These are phyloP conservation scores for Theretra japonica DNA, from an alignment of 2,888 invertebrate genomes.

Conservation along the genomic window DNA sequence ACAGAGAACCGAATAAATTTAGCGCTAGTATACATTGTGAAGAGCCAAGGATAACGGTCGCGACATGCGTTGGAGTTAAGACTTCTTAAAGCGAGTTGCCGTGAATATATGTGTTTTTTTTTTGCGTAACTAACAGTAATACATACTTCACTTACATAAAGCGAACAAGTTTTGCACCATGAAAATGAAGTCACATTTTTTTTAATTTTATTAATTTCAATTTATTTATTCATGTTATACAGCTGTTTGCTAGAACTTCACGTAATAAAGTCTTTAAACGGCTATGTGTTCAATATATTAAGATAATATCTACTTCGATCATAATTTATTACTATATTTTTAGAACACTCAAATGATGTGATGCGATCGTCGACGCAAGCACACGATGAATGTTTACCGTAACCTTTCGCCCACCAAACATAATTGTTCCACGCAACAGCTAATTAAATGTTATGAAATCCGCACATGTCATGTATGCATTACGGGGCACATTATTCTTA, in stretches of 20 bases:
- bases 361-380: background rate
- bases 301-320: conserved; percentile 13
- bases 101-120: too few species aligned
- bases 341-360: conserved; percentile 2
- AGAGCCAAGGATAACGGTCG: background rate
- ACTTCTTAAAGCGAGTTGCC: too few species aligned
- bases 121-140: too few species aligned
- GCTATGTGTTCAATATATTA: background rate
- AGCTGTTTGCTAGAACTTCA: background rate
- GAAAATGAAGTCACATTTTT: too few species aligned
- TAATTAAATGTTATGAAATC: conserved; percentile 28
- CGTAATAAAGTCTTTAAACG: background rate
- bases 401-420: conserved; percentile 37
- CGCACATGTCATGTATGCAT: conserved; percentile 46
- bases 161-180: too few species aligned
- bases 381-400: conserved; percentile 1
- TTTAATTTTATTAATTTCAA: too few species aligned
- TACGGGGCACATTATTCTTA: conserved; percentile 51
- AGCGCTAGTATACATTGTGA: background rate
- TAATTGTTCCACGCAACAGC: conserved; percentile 18
- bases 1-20: background rate
- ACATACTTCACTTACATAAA: too few species aligned
- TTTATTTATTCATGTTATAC: background rate
- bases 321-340: conserved; percentile 16
- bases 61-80: too few species aligned